Percentiles rank a stretch among this genome's conserved stretches.
Conservation (phyloP, 2,113 vertebrate species). For the Rhombomys opimus region DNA sequence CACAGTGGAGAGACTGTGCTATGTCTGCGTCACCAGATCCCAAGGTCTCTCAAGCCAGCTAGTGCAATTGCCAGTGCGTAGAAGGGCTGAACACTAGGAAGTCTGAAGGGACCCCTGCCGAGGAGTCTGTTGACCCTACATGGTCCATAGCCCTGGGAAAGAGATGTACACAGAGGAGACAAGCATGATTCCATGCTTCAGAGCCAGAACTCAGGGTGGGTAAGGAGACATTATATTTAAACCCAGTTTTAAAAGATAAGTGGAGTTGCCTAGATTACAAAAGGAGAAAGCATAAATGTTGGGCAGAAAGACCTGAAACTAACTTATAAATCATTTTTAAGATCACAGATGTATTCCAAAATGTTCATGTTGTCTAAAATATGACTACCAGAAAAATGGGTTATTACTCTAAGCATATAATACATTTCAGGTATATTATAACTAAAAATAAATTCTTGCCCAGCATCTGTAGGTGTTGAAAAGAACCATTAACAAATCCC, state of each 20-base stretch:
- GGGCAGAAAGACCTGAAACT: constrained; percentile 42
- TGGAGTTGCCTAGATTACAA: not conserved
- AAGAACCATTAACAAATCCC: constrained; percentile 54
- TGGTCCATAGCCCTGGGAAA: not conserved
- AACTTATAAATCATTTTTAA: constrained; percentile 62
- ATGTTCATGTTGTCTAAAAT: constrained; percentile 58
- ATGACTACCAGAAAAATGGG: constrained; percentile 53
- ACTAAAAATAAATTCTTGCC: constrained; percentile 58
- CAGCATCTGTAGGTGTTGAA: constrained; percentile 64
- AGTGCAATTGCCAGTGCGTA: not conserved
- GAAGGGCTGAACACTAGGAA: not conserved
- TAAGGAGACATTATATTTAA: not conserved
- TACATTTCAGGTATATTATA: constrained; percentile 51
- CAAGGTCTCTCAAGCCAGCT: not conserved
- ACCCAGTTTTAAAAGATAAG: not conserved
- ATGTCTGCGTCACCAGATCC: not conserved
- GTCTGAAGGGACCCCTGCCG: not conserved
- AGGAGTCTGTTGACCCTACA: not conserved
- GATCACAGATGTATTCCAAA: constrained; percentile 69
- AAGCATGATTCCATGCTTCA: not conserved
- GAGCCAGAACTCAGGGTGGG: not conserved
- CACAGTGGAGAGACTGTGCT: not conserved
- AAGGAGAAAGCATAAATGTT: not conserved
- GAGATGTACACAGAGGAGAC: not conserved
- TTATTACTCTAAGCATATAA: constrained; percentile 32